These are phyloP conservation scores for Aphaenogaster rudis DNA, from an alignment of 1,140 invertebrate genomes.

Conservation along the genomic window DNA sequence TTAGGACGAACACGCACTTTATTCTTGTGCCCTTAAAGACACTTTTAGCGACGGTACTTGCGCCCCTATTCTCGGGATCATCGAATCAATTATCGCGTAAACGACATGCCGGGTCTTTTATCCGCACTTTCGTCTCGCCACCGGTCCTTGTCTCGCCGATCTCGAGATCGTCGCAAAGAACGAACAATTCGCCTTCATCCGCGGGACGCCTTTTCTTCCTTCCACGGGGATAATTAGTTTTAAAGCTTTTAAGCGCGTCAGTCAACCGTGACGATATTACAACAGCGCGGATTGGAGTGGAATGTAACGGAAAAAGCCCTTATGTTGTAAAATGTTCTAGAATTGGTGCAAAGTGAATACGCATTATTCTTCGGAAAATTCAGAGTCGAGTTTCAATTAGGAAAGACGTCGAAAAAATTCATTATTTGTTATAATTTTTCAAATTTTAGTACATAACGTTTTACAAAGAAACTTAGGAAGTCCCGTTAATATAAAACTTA, in stretches of 20 bases:
- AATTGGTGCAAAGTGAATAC: neutral
- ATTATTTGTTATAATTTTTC: neutral
- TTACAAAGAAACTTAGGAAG: neutral
- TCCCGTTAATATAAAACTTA: neutral
- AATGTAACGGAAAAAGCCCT: slow-evolving; percentile 40
- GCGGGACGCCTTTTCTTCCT: slow-evolving; percentile 48
- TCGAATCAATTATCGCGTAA: slow-evolving; percentile 59
- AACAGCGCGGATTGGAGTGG: neutral
- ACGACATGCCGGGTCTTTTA: slow-evolving; percentile 43
- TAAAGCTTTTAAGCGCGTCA: slow-evolving; percentile 56
- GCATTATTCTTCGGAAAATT: neutral
- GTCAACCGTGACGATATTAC: slow-evolving; percentile 34
- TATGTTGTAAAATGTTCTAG: neutral
- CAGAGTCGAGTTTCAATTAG: neutral
- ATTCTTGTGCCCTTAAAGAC: slow-evolving; percentile 24
- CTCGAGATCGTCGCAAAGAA: slow-evolving; percentile 46
- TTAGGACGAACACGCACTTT: neutral
- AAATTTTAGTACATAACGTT: neutral
- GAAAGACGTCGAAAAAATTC: neutral
- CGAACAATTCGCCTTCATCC: slow-evolving; percentile 25
- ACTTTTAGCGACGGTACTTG: slow-evolving; percentile 42
- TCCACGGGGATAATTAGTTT: slow-evolving; percentile 62
- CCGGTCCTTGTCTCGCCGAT: neutral
- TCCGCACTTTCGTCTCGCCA: slow-evolving; percentile 31
- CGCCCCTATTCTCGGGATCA: neutral